Base-by-base conservation (phyloP, 1,140 invertebrate species). In the Lucilia cuprina region DNA sequence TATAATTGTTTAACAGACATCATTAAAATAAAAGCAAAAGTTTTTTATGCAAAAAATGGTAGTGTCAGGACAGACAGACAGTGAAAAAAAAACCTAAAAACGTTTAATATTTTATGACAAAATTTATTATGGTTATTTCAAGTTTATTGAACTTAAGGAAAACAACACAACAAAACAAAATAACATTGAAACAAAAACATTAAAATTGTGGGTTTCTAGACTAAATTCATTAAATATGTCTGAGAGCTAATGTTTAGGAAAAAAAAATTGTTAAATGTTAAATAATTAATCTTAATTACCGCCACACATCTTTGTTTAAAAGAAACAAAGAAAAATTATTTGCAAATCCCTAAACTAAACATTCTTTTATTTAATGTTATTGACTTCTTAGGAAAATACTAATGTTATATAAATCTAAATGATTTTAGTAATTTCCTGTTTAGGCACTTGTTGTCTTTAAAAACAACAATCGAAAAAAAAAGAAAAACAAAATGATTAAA, bases 281-380 rank as follows among this genome's bases (percentile, higher is more conserved):
- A 55, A 70, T 70, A 70, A 70, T 70, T 70, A 70, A 70, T 70
- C 65, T 70, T 70, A 70, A 70, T 70, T 70, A 70, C 8, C 65
- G 41, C 5, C 2, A 41, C 41, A 41, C 10, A 41, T 10, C 5
- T 41, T 41, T 41, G 10, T 8, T 41, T 5, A 5, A 41, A 0
- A 41, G 41, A 41, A 41, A 41, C 41, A 41, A 41, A 41, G 41
- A 41, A 41, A 41, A 3, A 41, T 41, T 41, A 41, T 8, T 41
- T 41, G 5, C 41, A 41, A 41, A 41, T 2, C 10, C 5, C 7
- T 8, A 8, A 17, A 60, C 13, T 60, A 60, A 60, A 60, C 14
- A 60, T 41, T 41, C 41, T 41, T 41, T 41, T 41, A 41, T 41
- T 41, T 41, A 8, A 8, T 41, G 41, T 30, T 30, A 30, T 30